Evolutionary conservation across 1,140 invertebrate species (phyloP).

Genomic region (Drosophila triauraria): DNA sequence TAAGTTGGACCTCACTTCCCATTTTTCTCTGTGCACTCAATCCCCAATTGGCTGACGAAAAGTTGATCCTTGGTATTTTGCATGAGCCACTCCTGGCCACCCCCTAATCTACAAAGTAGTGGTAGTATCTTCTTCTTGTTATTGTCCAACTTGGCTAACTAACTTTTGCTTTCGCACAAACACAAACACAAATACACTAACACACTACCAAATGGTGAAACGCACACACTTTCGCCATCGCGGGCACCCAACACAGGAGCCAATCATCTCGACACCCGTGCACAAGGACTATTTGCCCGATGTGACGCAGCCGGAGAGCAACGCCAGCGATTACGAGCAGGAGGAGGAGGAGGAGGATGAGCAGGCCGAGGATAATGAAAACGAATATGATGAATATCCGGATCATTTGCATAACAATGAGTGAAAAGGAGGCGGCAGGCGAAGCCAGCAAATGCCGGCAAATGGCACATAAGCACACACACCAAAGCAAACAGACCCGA

Average conservation of each 20-base stretch:
- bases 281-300: constrained; percentile 85
- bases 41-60: constrained; percentile 50
- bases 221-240: constrained; percentile 48
- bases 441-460: constrained; percentile 42
- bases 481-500: constrained; percentile 56
- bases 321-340: constrained; percentile 83
- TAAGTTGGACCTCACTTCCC: constrained; percentile 16
- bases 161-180: constrained; percentile 78
- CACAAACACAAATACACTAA: constrained; percentile 50
- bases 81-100: constrained; percentile 42
- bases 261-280: constrained; percentile 83
- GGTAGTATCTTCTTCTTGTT: constrained; percentile 61
- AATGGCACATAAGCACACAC: constrained; percentile 39
- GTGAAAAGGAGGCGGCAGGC: constrained; percentile 63
- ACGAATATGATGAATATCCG: constrained; percentile 85
- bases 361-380: constrained; percentile 81
- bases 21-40: constrained; percentile 22
- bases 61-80: constrained; percentile 54
- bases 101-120: constrained; percentile 13
- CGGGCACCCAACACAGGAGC: constrained; percentile 68
- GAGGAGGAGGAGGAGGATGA: constrained; percentile 84
- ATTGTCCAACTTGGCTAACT: constrained; percentile 72
- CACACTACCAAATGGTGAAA: constrained; percentile 33
- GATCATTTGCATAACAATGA: constrained; percentile 85
- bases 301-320: constrained; percentile 83